Conservation (phyloP, 2,797 vertebrate species). For the Takifugu ocellatus region DNA sequence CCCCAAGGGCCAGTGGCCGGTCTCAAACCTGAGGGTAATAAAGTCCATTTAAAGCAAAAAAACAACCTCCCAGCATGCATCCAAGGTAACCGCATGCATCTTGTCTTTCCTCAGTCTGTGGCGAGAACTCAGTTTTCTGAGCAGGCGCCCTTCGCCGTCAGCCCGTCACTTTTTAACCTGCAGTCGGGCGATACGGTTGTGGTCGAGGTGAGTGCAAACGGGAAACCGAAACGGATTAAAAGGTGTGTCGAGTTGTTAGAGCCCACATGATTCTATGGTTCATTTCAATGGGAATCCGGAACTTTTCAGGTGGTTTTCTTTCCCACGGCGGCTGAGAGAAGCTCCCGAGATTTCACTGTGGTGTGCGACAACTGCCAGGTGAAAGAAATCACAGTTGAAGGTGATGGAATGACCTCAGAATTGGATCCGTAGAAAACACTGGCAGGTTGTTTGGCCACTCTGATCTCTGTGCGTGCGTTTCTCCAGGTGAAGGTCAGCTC, state of each 20-base stretch:
- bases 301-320: constrained; percentile 87
- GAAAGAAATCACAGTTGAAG: constrained; percentile 81
- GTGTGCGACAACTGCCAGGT: constrained; percentile 89
- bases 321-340: constrained; percentile 72
- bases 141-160: constrained; percentile 83
- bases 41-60: not conserved
- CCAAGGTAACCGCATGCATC: no score
- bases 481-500: constrained; percentile 81
- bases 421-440: not conserved
- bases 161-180: constrained; percentile 82
- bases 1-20: constrained; percentile 81
- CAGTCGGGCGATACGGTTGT: constrained; percentile 73
- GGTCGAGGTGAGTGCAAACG: constrained; percentile 79
- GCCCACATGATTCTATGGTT: not conserved
- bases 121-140: constrained; percentile 72
- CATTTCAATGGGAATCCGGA: not conserved
- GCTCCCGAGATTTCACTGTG: constrained; percentile 75
- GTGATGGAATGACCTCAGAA: constrained; percentile 52
- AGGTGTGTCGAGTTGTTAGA: not conserved
- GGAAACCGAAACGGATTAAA: not conserved
- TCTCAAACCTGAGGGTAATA: constrained; percentile 78
- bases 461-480: not conserved
- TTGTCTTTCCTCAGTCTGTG: constrained; percentile 64
- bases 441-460: not conserved
- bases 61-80: no score